Evolutionary conservation across 1,140 invertebrate genomes (phyloP).

Genomic region (Tetragonula clypearis): DNA sequence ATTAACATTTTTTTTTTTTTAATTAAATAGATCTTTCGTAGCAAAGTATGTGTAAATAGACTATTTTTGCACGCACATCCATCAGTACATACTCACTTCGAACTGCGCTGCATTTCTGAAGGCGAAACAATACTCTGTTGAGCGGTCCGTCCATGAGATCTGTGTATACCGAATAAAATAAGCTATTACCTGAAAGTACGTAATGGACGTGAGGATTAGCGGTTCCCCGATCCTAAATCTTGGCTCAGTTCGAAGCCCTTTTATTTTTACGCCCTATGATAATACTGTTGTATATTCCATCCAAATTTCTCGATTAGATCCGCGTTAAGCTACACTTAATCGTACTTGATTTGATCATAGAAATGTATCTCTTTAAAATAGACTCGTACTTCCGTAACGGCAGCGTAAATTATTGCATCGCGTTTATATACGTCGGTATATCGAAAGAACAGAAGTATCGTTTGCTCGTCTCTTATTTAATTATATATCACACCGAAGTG

Average conservation of each 20-base stretch:
- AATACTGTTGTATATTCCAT: slow-evolving; percentile 66
- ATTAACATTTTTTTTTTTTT: slow-evolving; percentile 72
- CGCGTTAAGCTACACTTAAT: slow-evolving; percentile 40
- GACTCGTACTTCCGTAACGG: slow-evolving; percentile 60
- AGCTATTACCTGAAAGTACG: slow-evolving; percentile 63
- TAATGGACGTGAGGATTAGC: slow-evolving; percentile 61
- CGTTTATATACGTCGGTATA: slow-evolving; percentile 25
- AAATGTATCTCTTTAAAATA: slow-evolving; percentile 68
- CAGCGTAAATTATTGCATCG: slow-evolving; percentile 68
- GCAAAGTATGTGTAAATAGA: slow-evolving; percentile 76
- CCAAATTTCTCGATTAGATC: slow-evolving; percentile 40
- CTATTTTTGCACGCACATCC: slow-evolving; percentile 68
- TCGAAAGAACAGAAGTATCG: slow-evolving; percentile 37
- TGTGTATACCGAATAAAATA: slow-evolving; percentile 54
- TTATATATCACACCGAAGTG: slow-evolving; percentile 68
- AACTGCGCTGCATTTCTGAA: slow-evolving; percentile 58
- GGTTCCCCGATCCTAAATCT: slow-evolving; percentile 38
- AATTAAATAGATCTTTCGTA: slow-evolving; percentile 75
- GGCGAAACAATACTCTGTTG: slow-evolving; percentile 46
- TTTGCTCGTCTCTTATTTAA: slow-evolving; percentile 56
- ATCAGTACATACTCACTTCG: slow-evolving; percentile 46
- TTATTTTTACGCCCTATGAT: slow-evolving; percentile 57
- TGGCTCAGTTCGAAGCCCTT: slow-evolving; percentile 54
- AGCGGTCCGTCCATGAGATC: slow-evolving; percentile 59
- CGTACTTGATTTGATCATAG: slow-evolving; percentile 55